phyloP scores from a whole-genome alignment of 2,113 vertebrate genomes.

The Mungos mungo region DNA sequence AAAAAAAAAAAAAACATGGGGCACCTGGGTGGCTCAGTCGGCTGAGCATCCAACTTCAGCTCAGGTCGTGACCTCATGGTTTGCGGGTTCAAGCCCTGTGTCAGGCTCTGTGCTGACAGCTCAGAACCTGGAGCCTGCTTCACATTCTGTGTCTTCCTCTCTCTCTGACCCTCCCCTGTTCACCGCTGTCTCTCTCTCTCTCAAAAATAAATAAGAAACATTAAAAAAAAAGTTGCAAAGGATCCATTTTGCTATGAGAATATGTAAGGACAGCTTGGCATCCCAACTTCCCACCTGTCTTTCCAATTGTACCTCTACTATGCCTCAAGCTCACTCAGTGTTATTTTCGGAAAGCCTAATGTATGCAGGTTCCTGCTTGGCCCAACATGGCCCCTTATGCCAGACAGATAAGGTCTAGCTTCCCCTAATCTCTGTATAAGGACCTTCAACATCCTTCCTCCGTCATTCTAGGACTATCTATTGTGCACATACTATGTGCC shows the following conservation, averaged over 20 bases:
- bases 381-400: rapidly evolving
- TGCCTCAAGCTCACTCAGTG: background rate
- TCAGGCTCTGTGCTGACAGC: no score
- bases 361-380: background rate
- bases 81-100: no score
- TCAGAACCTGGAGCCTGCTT: no score
- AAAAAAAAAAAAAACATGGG: background rate
- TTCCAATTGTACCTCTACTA: background rate
- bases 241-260: background rate
- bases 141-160: no score
- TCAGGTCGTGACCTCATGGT: no score
- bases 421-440: background rate
- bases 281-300: background rate
- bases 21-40: no score
- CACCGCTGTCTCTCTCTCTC: no score
- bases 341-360: background rate
- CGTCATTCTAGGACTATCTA: background rate
- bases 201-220: background rate
- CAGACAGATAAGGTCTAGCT: background rate
- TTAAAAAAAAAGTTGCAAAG: background rate
- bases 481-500: background rate
- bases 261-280: background rate
- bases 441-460: background rate
- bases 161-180: no score
- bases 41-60: no score